Evolutionary conservation across 2,113 vertebrate genomes (phyloP), one percentile per base, ranked within the genome.

Genomic region (Bos javanicus): DNA sequence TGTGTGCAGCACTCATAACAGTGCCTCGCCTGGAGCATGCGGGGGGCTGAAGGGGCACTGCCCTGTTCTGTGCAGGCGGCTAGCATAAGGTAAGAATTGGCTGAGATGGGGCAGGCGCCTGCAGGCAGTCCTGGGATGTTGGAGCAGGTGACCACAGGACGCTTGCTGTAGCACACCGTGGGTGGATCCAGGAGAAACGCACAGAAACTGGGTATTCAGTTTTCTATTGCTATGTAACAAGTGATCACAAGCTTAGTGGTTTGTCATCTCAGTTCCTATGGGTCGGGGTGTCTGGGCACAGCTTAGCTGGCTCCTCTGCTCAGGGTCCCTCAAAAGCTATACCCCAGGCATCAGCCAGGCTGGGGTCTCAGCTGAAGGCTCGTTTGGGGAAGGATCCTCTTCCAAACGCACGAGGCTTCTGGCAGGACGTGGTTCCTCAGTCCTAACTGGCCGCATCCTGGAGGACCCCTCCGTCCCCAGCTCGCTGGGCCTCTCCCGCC

Each of bases 11-110:
- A 19, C 14, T 5, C 33, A 28, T 21, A 39, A 39, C 17, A 25
- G 46, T 3, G 25, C 10, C 25, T 87, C 0, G 0, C 59, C 64
- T 43, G 6, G 74, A 88, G 50, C 76, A 48, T 4, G 5, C 0
- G 0, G 2, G 21, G 43, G 82, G 5, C 1, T 5, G 19, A 2
- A 16, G 23, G 28, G 43, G 16, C 26, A 3, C 71, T 57, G 82
- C 48, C 12, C 3, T 16, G 30, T 8, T 54, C 76, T 60, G 90
- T 76, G 57, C 21, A 2, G 48, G 23, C 0, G 1, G 39, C 6
- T 30, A 5, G 76, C 36, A 6, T 64, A 7, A 33, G 15, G 23
- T 36, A 14, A 64, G 71, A 48, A 21, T 36, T 5, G 33, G 33
- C 78, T 0, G 26, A 39, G 54, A 62, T 5, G 36, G 57, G 80